Evolutionary conservation across 2,797 vertebrate species (phyloP).

Genomic region (Gephyroberyx darwinii): DNA sequence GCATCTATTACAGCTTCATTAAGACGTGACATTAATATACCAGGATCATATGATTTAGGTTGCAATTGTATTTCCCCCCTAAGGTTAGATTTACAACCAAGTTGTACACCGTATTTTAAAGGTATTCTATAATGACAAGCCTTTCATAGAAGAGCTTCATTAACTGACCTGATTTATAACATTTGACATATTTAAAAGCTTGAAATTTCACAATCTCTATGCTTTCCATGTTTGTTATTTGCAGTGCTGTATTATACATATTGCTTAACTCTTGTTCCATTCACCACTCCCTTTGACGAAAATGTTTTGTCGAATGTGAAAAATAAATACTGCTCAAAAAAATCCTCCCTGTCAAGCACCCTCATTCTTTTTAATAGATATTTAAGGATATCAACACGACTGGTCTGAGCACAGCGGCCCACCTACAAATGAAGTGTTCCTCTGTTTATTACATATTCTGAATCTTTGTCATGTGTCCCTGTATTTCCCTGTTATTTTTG

Average conservation of each 20-base stretch:
- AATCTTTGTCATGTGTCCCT: neutral
- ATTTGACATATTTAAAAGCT: neutral
- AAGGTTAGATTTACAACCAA: neutral
- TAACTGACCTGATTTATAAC: neutral
- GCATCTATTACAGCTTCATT: constrained; percentile 9
- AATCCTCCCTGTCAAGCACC: neutral
- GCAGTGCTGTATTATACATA: constrained; percentile 22
- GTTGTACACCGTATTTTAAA: neutral
- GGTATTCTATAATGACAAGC: neutral
- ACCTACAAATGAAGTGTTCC: neutral
- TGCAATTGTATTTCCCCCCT: too few species aligned
- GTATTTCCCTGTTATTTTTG: neutral
- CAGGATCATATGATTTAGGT: too few species aligned
- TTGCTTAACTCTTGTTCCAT: constrained; percentile 22
- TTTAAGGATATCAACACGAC: too few species aligned
- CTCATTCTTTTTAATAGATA: constrained; percentile 5
- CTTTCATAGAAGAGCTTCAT: constrained; percentile 7
- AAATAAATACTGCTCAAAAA: constrained; percentile 3
- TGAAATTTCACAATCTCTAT: neutral
- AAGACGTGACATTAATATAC: neutral
- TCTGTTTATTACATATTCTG: neutral
- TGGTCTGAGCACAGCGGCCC: neutral
- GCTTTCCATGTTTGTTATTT: constrained; percentile 17
- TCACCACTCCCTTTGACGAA: neutral
- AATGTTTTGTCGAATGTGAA: constrained; percentile 4